A percentile compares a stretch with the other conserved stretches of the same genome.
Conservation (phyloP, 1,140 invertebrate species). For the Drosophila truncata region DNA sequence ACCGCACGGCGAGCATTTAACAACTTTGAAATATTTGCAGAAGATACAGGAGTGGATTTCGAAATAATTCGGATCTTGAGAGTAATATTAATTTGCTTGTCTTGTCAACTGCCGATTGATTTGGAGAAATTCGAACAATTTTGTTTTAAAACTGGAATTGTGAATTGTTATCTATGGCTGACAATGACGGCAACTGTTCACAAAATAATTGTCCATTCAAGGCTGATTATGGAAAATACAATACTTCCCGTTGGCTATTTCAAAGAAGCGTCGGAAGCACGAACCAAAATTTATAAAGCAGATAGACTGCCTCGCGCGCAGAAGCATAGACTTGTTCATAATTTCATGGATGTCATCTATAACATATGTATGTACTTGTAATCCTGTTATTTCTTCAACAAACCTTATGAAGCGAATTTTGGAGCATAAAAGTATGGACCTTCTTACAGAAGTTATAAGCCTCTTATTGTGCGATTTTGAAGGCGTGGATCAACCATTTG, state of each 20-base stretch:
- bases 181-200: not conserved
- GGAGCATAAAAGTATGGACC: too few species aligned
- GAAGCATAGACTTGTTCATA: too few species aligned
- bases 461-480: too few species aligned
- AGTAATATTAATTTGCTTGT: not conserved
- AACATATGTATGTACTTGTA: too few species aligned
- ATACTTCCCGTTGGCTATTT: not conserved
- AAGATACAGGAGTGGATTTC: not conserved
- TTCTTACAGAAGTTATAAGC: too few species aligned
- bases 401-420: too few species aligned
- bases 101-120: not conserved
- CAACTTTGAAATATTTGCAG: conserved; percentile 1
- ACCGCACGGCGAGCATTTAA: not conserved
- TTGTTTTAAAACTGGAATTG: not conserved
- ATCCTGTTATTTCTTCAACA: too few species aligned
- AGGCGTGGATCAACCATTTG: too few species aligned
- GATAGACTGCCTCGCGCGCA: too few species aligned
- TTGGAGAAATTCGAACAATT: not conserved
- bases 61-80: not conserved
- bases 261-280: not conserved
- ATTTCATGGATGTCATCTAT: too few species aligned
- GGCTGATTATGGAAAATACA: not conserved
- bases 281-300: too few species aligned
- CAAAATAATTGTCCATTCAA: not conserved
- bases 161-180: conserved; percentile 2